Percentiles rank a stretch among this genome's conserved stretches.
These are phyloP conservation scores for Spatula versicolor DNA, from an alignment of 2,797 vertebrate species.

Conservation along the genomic window DNA sequence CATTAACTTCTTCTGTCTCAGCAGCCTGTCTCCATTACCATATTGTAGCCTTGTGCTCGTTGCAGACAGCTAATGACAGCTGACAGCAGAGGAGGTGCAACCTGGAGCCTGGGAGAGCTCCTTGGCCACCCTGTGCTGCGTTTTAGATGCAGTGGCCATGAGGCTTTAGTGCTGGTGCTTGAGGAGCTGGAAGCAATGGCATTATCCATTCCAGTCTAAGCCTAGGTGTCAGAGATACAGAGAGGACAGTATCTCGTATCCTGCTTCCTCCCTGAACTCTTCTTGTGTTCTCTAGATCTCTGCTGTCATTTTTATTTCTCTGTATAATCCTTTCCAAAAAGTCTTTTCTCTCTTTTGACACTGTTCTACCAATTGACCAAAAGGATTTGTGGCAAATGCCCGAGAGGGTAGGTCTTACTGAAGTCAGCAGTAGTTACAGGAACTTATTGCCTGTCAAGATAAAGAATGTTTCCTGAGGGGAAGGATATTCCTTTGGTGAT, in stretches of 20 bases:
- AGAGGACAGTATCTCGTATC: neutral
- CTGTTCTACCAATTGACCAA: neutral
- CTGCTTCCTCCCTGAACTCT: neutral
- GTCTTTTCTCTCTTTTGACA: neutral
- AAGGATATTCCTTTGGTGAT: neutral
- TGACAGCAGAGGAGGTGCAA: neutral
- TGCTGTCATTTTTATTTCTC: neutral
- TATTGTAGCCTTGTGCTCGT: neutral
- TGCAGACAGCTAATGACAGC: neutral
- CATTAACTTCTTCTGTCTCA: neutral
- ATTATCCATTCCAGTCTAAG: neutral
- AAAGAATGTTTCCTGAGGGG: neutral
- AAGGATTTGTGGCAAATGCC: neutral
- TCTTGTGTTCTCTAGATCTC: neutral
- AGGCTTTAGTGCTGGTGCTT: neutral
- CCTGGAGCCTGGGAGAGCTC: rapidly evolving
- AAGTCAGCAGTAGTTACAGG: conserved; percentile 16
- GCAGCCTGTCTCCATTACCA: neutral
- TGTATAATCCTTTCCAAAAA: neutral
- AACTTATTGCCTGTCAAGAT: neutral
- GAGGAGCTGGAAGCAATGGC: neutral
- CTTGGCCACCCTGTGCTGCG: neutral
- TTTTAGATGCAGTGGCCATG: neutral
- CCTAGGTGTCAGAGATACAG: neutral
- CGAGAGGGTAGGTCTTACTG: neutral